Evolutionary conservation across 53 echinoderm and acorn worm species (phyloP).

Genomic region (Apostichopus leukothele): DNA sequence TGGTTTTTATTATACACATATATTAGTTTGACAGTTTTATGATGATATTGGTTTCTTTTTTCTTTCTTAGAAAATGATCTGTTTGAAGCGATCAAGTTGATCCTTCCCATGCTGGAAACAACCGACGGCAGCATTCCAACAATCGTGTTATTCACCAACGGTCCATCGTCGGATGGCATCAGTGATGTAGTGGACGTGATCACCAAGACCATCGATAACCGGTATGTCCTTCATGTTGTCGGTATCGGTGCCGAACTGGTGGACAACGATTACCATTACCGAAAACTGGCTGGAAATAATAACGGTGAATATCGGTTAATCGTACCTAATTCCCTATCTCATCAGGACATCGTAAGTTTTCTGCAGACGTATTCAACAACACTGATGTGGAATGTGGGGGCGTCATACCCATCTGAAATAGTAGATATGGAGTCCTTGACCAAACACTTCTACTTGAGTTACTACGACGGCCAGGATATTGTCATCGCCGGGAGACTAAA

Average conservation of each 20-base stretch:
- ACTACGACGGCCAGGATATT: conserved; percentile 86
- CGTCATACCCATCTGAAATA: conserved; percentile 54
- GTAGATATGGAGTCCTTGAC: conserved; percentile 63
- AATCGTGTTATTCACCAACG: conserved; percentile 11
- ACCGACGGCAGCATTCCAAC: too few relatives aligned
- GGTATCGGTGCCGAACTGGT: neutral
- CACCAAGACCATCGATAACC: neutral
- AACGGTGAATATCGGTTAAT: neutral
- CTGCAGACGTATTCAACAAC: conserved; percentile 81
- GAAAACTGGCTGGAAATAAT: conserved; percentile 1
- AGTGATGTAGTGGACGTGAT: neutral
- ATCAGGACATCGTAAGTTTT: conserved; percentile 73
- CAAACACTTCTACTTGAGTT: conserved; percentile 67
- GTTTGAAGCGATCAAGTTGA: neutral
- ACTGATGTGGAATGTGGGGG: conserved; percentile 72
- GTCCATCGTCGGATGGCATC: neutral
- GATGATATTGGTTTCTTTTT: too few relatives aligned
- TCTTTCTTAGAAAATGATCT: neutral
- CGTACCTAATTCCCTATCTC: conserved; percentile 38
- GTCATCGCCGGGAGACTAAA: conserved; percentile 77
- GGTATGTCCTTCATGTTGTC: neutral
- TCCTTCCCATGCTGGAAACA: neutral
- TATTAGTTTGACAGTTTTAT: too few relatives aligned
- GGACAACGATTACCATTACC: neutral
- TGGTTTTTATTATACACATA: too few relatives aligned